Evolutionary conservation across 2,888 invertebrate species (phyloP).

Genomic region (Ophraella communa): DNA sequence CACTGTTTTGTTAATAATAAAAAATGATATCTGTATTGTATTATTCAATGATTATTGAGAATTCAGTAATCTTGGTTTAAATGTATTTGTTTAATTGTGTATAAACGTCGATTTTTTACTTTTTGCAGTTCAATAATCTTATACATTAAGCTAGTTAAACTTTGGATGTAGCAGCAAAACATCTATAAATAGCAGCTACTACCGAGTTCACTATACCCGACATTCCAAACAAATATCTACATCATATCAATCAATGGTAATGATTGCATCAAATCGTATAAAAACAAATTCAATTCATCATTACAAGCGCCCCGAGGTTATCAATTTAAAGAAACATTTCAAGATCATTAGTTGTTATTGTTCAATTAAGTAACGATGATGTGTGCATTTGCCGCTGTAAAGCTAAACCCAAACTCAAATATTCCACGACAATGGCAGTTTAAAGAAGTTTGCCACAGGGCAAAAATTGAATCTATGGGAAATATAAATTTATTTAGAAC

Average conservation of each 20-base stretch:
- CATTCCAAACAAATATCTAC: slow-evolving; percentile 26
- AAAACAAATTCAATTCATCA: slow-evolving; percentile 24
- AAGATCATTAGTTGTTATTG: slow-evolving; percentile 24
- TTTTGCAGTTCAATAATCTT: slow-evolving; percentile 21
- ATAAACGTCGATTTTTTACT: slow-evolving; percentile 3
- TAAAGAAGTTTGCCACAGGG: too few species aligned
- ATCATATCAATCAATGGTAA: slow-evolving; percentile 27
- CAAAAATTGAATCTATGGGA: too few species aligned
- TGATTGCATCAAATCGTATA: slow-evolving; percentile 24
- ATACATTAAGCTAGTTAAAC: slow-evolving; percentile 5
- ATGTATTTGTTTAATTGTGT: neutral
- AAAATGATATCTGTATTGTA: too few species aligned
- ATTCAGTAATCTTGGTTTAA: too few species aligned
- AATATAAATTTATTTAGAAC: too few species aligned
- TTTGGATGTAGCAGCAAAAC: slow-evolving; percentile 8
- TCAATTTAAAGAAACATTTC: slow-evolving; percentile 24
- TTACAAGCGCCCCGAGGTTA: slow-evolving; percentile 15
- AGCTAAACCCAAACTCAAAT: too few species aligned
- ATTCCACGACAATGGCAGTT: too few species aligned
- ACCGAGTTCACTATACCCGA: slow-evolving; percentile 19
- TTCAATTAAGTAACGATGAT: slow-evolving; percentile 10
- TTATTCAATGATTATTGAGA: too few species aligned
- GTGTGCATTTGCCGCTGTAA: neutral
- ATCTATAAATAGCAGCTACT: slow-evolving; percentile 16
- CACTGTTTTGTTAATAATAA: too few species aligned